These are phyloP conservation scores for Zaprionus tsacasi DNA, from an alignment of 1,140 invertebrate genomes.

Conservation along the genomic window DNA sequence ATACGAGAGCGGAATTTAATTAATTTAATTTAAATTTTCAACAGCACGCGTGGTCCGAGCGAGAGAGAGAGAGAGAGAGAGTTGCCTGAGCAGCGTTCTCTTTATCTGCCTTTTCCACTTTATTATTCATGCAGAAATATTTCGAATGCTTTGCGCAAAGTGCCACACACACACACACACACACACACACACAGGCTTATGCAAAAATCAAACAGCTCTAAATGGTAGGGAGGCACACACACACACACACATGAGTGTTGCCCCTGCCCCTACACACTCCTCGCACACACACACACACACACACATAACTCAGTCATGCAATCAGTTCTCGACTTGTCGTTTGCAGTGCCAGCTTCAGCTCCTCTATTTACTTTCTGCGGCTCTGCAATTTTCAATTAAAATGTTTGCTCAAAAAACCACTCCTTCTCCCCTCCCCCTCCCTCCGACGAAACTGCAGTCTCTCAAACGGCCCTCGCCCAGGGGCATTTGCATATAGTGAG, in stretches of 20 bases:
- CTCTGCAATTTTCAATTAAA: slow-evolving; percentile 78
- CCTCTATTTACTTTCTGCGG: slow-evolving; percentile 72
- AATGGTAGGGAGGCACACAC: slow-evolving; percentile 29
- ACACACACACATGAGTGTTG: neutral
- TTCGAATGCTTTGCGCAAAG: slow-evolving; percentile 42
- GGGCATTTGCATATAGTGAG: slow-evolving; percentile 46
- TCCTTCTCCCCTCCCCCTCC: too few species aligned
- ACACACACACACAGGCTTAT: slow-evolving; percentile 38
- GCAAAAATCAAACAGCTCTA: slow-evolving; percentile 65
- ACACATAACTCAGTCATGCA: slow-evolving; percentile 38
- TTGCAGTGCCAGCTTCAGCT: slow-evolving; percentile 49
- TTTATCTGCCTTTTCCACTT: slow-evolving; percentile 39
- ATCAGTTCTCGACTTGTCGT: slow-evolving; percentile 61
- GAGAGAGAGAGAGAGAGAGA: too few species aligned
- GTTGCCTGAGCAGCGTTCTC: neutral
- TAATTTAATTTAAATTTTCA: slow-evolving; percentile 66
- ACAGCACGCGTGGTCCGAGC: slow-evolving; percentile 25
- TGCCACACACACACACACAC: too few species aligned
- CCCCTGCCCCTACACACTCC: neutral
- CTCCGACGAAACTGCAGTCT: neutral
- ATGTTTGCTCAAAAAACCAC: slow-evolving; percentile 60
- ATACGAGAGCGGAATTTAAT: slow-evolving; percentile 62
- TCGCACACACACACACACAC: slow-evolving; percentile 1
- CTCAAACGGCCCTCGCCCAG: neutral
- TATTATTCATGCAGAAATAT: slow-evolving; percentile 61